These are phyloP conservation scores for Norana najaformis DNA, from an alignment of 2,888 invertebrate species.

Conservation along the genomic window DNA sequence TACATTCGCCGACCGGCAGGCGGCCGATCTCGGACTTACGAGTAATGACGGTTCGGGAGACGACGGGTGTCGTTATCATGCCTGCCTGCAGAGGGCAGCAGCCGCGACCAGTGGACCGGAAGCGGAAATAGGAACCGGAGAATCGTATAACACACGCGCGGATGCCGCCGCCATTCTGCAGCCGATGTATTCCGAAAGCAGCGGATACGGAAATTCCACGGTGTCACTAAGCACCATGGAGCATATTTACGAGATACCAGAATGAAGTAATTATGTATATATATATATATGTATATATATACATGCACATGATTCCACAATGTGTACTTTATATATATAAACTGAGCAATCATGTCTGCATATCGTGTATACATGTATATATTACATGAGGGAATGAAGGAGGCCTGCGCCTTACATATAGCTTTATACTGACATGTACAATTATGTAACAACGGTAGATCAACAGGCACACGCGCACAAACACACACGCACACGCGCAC, in stretches of 20 bases:
- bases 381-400: too few relatives aligned
- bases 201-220: slow-evolving; percentile 18
- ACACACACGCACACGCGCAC: too few relatives aligned
- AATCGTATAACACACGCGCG: neutral
- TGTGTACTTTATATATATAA: neutral
- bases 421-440: too few relatives aligned
- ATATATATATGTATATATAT: neutral
- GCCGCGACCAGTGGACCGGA: slow-evolving; percentile 6
- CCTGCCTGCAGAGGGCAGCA: slow-evolving; percentile 1
- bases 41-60: neutral
- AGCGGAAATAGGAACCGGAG: neutral
- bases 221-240: slow-evolving; percentile 19
- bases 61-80: slow-evolving; percentile 24
- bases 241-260: slow-evolving; percentile 23
- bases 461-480: neutral
- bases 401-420: too few relatives aligned
- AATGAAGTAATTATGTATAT: neutral
- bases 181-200: slow-evolving; percentile 19
- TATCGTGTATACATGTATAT: neutral
- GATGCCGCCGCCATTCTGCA: neutral
- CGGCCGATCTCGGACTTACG: neutral
- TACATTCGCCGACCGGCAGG: neutral
- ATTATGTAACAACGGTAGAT: neutral
- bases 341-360: too few relatives aligned
- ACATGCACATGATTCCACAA: too few relatives aligned